Evolutionary conservation across 1,140 invertebrate genomes (phyloP), one percentile per base, ranked within the genome.

Genomic region (Bombus impatiens): DNA sequence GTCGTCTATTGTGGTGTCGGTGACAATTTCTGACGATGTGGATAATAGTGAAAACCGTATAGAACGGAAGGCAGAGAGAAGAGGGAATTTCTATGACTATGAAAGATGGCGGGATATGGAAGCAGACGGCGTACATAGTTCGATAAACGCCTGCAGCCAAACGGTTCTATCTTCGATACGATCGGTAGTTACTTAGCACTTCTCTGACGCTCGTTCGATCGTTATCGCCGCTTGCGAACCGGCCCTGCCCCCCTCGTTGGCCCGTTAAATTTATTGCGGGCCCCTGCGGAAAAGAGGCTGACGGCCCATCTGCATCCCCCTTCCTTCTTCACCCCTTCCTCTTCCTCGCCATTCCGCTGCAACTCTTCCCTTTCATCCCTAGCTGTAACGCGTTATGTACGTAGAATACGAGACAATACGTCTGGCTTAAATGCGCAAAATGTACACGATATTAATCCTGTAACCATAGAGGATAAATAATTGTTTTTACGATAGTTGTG

Each of bases 151-250:
- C 88, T 71, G 57, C 84, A 80, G 76, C 25, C 76, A 80, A 75
- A 68, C 67, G 59, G 74, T 80, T 79, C 47, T 94, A 94, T 95
- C 93, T 92, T 65, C 89, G 91, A 93, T 92, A 89, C 91, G 92
- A 94, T 95, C 94, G 93, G 93, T 94, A 94, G 93, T 95, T 95
- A 94, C 93, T 95, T 95, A 94, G 94, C 94, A 94, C 94, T 94
- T 95, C 91, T 92, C 92, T 90, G 93, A 93, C 92, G 92, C 91
- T 91, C 90, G 92, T 91, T 91, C 89, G 94, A 95, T 95, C 85
- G 90, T 91, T 94, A 95, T 94, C 94, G 89, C 82, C 53, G 62
- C 68, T 78, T 74, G 78, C 82, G 90, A 93, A 90, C 90, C 91
- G 89, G 89, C 89, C 82, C 87, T 87, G 87, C 84, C 86, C 90